Evolutionary conservation across 2,113 vertebrate genomes (phyloP), one percentile per base, ranked within the genome.

Genomic region (Alces alces): DNA sequence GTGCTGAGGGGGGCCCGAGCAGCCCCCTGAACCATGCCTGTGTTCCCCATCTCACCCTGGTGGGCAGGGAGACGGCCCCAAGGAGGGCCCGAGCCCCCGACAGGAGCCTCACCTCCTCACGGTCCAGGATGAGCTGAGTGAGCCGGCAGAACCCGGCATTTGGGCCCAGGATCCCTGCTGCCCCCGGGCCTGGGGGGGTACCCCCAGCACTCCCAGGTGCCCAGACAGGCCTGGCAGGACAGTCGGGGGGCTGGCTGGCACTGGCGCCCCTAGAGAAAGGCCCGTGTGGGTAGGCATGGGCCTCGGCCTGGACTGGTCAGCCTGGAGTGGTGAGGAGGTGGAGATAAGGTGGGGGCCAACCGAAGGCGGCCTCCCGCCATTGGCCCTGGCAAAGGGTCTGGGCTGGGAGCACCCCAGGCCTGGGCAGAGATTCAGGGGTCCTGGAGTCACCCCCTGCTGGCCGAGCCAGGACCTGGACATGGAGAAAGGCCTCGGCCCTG

Each of bases 11-110:
- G 23, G 93, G 15, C 52, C 3, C 1, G 19, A 47, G 50, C 86
- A 43, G 47, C 54, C 33, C 52, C 3, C 0, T 50, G 43, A 36
- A 11, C 52, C 15, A 3, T 0, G 1, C 43, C 88, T 39, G 13
- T 25, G 30, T 36, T 12, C 45, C n/a, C 78, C 6, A 0, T 21
- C 57, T 39, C 6, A 7, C 11, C n/a, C 2, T 7, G 23, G 58
- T 27, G 15, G 79, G 2, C 14, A 76, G n/a, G 39, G 64, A 36
- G 47, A n/a, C 0, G 2, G 9, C 30, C 90, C n/a, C 14, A 21
- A 2, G 9, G n/a, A 11, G 8, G 19, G 7, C 1, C 13, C 5
- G 0, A 2, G 66, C 36, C 43, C 45, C 7, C 2, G 23, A n/a
- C 23, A 7, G 23, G 16, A 1, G 17, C 6, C 28, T 23, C 17